Evolutionary conservation across 1,140 invertebrate species (phyloP).

Genomic region (Aethina tumida): DNA sequence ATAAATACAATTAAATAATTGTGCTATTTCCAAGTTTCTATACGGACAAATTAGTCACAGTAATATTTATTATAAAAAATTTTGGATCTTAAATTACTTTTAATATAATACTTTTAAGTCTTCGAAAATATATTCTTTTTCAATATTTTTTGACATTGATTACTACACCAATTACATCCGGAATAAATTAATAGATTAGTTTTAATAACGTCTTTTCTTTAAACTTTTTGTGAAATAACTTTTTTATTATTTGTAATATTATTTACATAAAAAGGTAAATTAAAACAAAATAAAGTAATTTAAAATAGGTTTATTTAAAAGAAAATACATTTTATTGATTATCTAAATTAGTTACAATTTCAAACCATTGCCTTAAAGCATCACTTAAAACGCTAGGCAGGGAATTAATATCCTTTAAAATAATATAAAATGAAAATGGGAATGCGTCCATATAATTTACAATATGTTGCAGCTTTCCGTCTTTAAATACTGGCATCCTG

Average conservation of each 20-base stretch:
- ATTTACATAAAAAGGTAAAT: not conserved
- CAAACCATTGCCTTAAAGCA: constrained; percentile 96
- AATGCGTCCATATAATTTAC: constrained; percentile 86
- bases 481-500: constrained; percentile 60
- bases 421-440: constrained; percentile 97
- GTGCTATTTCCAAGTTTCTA: no score
- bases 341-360: constrained; percentile 70
- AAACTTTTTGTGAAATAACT: no score
- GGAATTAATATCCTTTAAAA: constrained; percentile 78
- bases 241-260: not conserved
- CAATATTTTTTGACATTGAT: no score
- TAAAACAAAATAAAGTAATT: not conserved
- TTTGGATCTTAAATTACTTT: no score
- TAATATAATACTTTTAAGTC: no score
- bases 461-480: constrained; percentile 49
- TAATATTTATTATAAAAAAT: no score
- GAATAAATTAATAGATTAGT: no score
- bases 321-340: constrained; percentile 13
- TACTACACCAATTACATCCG: no score
- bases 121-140: no score
- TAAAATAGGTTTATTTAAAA: constrained; percentile 5
- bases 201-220: no score
- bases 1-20: no score
- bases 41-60: no score
- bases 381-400: constrained; percentile 88